These are phyloP conservation scores for Lochmaea capreae DNA, from an alignment of 2,888 invertebrate genomes.

Conservation along the genomic window DNA sequence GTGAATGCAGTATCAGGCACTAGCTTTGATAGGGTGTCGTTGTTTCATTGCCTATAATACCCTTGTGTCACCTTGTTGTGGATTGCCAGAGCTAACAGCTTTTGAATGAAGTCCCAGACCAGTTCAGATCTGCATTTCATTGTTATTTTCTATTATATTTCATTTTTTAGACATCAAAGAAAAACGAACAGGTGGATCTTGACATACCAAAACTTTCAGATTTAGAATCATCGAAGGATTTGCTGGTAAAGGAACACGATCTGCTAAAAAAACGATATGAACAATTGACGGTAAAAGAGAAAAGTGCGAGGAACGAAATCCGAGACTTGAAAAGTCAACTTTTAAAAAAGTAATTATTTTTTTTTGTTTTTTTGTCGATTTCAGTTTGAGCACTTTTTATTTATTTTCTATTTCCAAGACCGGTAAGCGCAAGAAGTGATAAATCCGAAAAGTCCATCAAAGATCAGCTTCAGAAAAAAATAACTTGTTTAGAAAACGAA, in stretches of 20 bases:
- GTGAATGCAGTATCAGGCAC: too few species aligned
- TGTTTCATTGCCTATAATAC: too few species aligned
- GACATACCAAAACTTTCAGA: constrained; percentile 53
- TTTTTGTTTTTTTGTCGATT: neutral
- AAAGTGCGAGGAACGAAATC: constrained; percentile 67
- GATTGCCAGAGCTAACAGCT: too few species aligned
- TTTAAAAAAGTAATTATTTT: constrained; percentile 55
- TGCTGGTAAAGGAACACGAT: constrained; percentile 61
- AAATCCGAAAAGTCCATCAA: constrained; percentile 59
- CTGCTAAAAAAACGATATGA: constrained; percentile 67
- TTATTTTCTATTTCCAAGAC: constrained; percentile 49
- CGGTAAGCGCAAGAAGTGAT: constrained; percentile 58
- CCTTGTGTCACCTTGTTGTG: too few species aligned
- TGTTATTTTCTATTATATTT: too few species aligned
- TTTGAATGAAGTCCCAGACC: too few species aligned
- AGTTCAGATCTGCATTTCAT: too few species aligned
- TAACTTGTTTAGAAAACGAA: constrained; percentile 64
- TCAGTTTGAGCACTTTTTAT: constrained; percentile 18
- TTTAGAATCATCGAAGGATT: constrained; percentile 56
- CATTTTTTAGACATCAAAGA: constrained; percentile 30
- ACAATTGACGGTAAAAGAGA: constrained; percentile 67
- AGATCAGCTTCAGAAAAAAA: constrained; percentile 65
- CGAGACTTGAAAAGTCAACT: constrained; percentile 64
- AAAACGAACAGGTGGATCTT: constrained; percentile 48
- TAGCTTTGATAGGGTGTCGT: too few species aligned